These are phyloP conservation scores for Chunga burmeisteri DNA, from an alignment of 2,113 vertebrate species.

Conservation along the genomic window DNA sequence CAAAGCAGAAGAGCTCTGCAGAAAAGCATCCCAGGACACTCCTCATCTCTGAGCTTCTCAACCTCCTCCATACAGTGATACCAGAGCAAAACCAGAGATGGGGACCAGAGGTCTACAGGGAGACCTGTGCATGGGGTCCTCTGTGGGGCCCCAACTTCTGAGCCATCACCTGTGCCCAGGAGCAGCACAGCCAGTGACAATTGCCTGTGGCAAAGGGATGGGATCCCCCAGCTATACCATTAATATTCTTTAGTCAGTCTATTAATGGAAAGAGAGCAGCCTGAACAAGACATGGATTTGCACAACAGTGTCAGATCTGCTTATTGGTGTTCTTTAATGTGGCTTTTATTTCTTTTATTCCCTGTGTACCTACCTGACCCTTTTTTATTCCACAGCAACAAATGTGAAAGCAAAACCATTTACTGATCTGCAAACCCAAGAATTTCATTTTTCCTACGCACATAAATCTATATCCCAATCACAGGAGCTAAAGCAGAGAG, in stretches of 20 bases:
- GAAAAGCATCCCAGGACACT: not conserved
- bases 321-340: not conserved
- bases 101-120: fast-evolving
- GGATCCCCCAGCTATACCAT: not conserved
- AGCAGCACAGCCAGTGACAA: not conserved
- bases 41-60: not conserved
- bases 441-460: not conserved
- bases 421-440: not conserved
- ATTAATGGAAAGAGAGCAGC: not conserved
- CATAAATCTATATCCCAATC: not conserved
- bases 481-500: not conserved
- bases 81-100: not conserved
- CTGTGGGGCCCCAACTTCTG: not conserved
- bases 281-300: not conserved
- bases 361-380: not conserved
- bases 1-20: not conserved
- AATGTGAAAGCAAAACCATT: not conserved
- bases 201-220: not conserved
- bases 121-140: not conserved
- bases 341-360: not conserved
- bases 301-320: not conserved
- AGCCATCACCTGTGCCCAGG: not conserved
- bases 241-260: not conserved
- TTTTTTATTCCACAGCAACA: not conserved
- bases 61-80: not conserved